Base-by-base conservation (phyloP, 2,797 vertebrate genomes). In the Podarcis lilfordi region DNA sequence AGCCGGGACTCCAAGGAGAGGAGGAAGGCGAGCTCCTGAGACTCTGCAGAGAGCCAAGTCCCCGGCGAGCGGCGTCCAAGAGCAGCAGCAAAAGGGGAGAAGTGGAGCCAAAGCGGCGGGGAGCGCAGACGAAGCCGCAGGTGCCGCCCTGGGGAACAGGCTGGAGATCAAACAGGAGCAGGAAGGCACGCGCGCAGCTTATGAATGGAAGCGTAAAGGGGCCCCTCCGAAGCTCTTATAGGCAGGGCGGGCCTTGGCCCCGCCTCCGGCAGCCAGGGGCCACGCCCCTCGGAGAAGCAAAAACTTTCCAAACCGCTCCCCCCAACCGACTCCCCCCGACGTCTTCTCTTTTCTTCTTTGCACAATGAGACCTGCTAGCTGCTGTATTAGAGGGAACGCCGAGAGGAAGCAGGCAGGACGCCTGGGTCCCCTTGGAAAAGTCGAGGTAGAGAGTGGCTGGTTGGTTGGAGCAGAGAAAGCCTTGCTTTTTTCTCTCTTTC, bases 11-110 rank as follows among this genome's bases (percentile, higher is more conserved):
- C 35, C 74, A 35, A 1, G 69, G 69, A 13, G 29, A 71, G 5
- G 29, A 71, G 8, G 50, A 43, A 76, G n/a, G 3, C 61, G 88
- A 5, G 21, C 91, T 78, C 8, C 37, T 92, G 85, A 77, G 81
- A 80, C 27, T 64, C 69, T n/a, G 69, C 9, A 25, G 37, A 27
- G 74, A 77, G 4, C 75, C 75, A 2, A 75, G 74, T 15, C 35
- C 19, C 19, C 6, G 72, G 37, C 9, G 37, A 6, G 71, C 50
- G 75, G 23, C 21, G 21, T 11, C 21, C 37, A 4, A 29, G 5
- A 2, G 15, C 43, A 13, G 45, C 76, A 27, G 37, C 71, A 8
- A 0, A 2, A 8, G 15, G 5, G 35, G 72, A 7, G 2, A 74
- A 69, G 21, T 32, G 21, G 3, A 4, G 71, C n/a, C n/a, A 10